These are phyloP conservation scores for Actinemys pallida DNA, from an alignment of 2,113 vertebrate species.

Conservation along the genomic window DNA sequence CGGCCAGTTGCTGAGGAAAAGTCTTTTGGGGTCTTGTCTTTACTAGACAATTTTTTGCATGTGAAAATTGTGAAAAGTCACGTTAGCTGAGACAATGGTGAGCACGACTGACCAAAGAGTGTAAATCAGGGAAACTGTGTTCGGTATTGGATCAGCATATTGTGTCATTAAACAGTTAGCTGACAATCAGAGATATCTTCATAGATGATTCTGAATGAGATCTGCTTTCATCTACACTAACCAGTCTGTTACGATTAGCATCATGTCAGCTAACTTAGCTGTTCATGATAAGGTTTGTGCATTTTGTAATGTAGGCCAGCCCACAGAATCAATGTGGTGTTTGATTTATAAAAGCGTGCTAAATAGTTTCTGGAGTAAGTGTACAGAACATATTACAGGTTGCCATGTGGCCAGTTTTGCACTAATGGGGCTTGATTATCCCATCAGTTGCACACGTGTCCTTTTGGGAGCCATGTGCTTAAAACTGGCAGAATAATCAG, in stretches of 20 bases:
- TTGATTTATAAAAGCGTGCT: neutral
- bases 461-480: neutral
- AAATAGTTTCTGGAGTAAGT: neutral
- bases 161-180: neutral
- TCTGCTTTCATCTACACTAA: neutral
- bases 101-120: neutral
- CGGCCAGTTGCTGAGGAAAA: neutral
- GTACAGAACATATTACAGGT: neutral
- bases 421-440: neutral
- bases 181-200: neutral
- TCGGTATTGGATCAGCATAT: neutral
- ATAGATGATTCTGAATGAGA: neutral
- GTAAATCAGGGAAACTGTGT: neutral
- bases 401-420: neutral
- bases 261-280: neutral
- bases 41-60: neutral
- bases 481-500: neutral
- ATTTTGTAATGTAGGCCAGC: neutral
- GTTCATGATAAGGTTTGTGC: neutral
- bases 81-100: neutral
- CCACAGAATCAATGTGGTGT: neutral
- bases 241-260: neutral
- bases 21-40: neutral
- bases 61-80: slow-evolving; percentile 22
- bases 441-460: neutral